Percentiles rank a stretch among this genome's conserved stretches.
These are phyloP conservation scores for Zophobas atratus DNA, from an alignment of 1,140 invertebrate species.

Conservation along the genomic window DNA sequence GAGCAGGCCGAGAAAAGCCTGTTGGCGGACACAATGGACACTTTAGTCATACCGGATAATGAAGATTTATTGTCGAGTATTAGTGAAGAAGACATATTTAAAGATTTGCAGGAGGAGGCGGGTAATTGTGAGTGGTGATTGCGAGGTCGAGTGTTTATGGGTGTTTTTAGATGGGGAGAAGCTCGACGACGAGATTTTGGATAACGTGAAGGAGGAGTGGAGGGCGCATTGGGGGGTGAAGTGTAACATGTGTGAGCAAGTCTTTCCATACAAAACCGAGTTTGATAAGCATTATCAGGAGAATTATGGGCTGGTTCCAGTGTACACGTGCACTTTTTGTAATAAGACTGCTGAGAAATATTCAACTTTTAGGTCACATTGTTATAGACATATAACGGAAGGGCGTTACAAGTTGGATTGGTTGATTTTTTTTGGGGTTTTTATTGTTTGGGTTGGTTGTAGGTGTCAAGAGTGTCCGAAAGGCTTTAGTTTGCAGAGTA, in stretches of 20 bases:
- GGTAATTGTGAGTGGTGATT: slow-evolving; percentile 49
- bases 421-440: slow-evolving; percentile 13
- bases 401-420: slow-evolving; percentile 64
- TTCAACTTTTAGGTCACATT: slow-evolving; percentile 67
- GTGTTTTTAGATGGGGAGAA: slow-evolving; percentile 58
- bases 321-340: slow-evolving; percentile 67
- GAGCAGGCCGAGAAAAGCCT: slow-evolving; percentile 37
- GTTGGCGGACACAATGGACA: slow-evolving; percentile 40
- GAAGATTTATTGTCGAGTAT: slow-evolving; percentile 58
- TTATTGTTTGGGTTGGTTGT: slow-evolving; percentile 46
- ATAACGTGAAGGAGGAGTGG: slow-evolving; percentile 64
- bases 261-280: slow-evolving; percentile 58
- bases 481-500: slow-evolving; percentile 64
- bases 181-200: slow-evolving; percentile 60
- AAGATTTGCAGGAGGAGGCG: slow-evolving; percentile 61
- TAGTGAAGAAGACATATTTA: slow-evolving; percentile 61
- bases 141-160: background rate
- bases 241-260: slow-evolving; percentile 64
- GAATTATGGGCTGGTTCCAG: slow-evolving; percentile 61
- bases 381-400: slow-evolving; percentile 66
- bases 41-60: slow-evolving; percentile 50
- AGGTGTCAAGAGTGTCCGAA: slow-evolving; percentile 66
- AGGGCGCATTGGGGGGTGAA: slow-evolving; percentile 65
- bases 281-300: slow-evolving; percentile 64
- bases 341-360: slow-evolving; percentile 66